These are phyloP conservation scores for Papilio elwesi DNA, from an alignment of 2,888 invertebrate species.

Conservation along the genomic window DNA sequence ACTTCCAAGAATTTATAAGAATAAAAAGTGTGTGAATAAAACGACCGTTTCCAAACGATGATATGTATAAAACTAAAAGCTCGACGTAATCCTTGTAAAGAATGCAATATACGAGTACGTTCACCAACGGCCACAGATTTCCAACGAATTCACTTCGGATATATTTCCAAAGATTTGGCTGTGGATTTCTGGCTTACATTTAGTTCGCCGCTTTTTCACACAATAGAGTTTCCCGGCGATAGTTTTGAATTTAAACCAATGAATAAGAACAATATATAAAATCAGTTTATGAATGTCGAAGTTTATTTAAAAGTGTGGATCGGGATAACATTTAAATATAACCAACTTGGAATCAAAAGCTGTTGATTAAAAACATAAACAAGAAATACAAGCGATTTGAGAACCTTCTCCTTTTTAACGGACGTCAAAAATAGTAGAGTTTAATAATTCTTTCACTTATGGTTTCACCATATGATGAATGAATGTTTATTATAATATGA, in stretches of 20 bases:
- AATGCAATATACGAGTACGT: conserved; percentile 24
- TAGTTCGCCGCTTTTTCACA: conserved; percentile 2
- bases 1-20: not conserved
- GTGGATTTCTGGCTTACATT: conserved; percentile 9
- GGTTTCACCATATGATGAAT: too few relatives aligned
- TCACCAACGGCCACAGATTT: conserved; percentile 10
- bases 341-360: too few relatives aligned
- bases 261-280: not conserved
- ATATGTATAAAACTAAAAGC: conserved; percentile 10
- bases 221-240: conserved; percentile 2
- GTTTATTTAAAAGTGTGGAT: too few relatives aligned
- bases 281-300: too few relatives aligned
- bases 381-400: too few relatives aligned
- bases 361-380: too few relatives aligned
- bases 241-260: not conserved
- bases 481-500: too few relatives aligned
- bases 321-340: too few relatives aligned
- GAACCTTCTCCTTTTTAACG: too few relatives aligned
- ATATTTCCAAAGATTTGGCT: conserved; percentile 15
- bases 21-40: conserved; percentile 9
- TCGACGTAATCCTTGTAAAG: conserved; percentile 21
- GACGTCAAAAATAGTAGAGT: too few relatives aligned
- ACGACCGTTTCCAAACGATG: conserved; percentile 7
- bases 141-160: conserved; percentile 1
- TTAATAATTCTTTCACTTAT: too few relatives aligned